phyloP scores from a whole-genome alignment of 2,113 vertebrate species.

The Muntiacus reevesi region DNA sequence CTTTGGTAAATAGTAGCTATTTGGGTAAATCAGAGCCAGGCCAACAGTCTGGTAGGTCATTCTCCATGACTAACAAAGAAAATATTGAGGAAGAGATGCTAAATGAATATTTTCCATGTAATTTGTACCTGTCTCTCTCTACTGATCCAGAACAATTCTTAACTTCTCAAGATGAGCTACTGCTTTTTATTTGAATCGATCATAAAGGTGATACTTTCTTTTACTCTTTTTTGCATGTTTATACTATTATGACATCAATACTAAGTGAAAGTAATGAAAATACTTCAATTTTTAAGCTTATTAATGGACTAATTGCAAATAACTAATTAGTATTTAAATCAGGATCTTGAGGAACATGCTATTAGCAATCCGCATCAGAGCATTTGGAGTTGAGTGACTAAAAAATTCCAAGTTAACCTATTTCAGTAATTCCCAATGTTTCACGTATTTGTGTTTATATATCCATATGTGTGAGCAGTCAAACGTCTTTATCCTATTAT shows the following conservation, averaged over 20 bases:
- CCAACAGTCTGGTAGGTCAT: not conserved
- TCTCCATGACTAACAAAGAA: not conserved
- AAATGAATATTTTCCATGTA: not conserved
- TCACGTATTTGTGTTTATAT: not conserved
- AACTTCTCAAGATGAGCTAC: not conserved
- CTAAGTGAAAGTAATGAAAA: conserved; percentile 22
- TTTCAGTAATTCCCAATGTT: not conserved
- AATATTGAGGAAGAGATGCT: not conserved
- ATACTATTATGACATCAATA: not conserved
- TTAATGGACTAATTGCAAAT: not conserved
- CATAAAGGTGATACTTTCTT: not conserved
- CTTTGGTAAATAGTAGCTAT: not conserved
- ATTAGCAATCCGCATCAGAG: not conserved
- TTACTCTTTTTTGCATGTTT: not conserved
- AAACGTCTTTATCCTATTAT: not conserved
- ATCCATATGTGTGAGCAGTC: not conserved
- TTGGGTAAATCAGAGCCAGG: not conserved
- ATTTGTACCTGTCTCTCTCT: not conserved
- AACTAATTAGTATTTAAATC: conserved; percentile 2
- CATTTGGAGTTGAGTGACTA: not conserved
- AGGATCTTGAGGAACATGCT: not conserved
- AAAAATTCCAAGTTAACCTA: not conserved
- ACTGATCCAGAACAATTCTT: not conserved
- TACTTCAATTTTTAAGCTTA: not conserved
- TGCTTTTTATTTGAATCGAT: not conserved